Evolutionary conservation across 2,113 vertebrate genomes (phyloP), one percentile per base, ranked within the genome.

Genomic region (Hoplias malabaricus): DNA sequence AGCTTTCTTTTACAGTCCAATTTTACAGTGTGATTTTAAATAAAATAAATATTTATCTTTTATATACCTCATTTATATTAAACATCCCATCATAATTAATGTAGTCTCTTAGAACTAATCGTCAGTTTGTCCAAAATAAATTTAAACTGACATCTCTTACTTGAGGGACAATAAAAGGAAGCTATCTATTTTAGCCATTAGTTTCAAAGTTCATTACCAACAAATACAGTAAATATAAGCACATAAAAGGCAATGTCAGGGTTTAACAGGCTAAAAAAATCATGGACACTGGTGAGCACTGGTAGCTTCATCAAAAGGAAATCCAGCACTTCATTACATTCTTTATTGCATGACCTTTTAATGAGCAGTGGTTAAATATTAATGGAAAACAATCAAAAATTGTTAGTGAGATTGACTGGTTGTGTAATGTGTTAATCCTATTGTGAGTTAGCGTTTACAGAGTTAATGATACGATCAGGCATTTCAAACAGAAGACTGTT

Each of bases 401-500:
- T 50, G 25, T 31, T 73, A 27, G 2, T 73, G 31, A 48, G 29
- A 63, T 25, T 63, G 27, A 6, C 56, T 23, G n/a, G 16, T 21
- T 16, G 16, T 19, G 38, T 43, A 42, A 10, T 19, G 43, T 19
- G 16, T 3, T 53, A 38, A 38, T 9, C 33, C 5, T 70, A 27
- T 3, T 43, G 11, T 43, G 40, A 50, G 31, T 25, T 27, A 65
- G 14, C 36, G 43, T 48, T 63, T 34, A 63, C 40, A 62, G 8
- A 36, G 34, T 46, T 57, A 42, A 67, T 31, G 36, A 66, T 75
- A 46, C 62, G 46, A 10, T 66, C 23, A 23, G 11, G 21, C 11
- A 31, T 67, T 54, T 67, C 25, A 67, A 42, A 74, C 27, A 6
- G 16, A 63, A 50, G 61, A 4, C n/a, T 50, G 46, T 63, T 73